These are phyloP conservation scores for Paradoxurus hermaphroditus DNA, from an alignment of 2,113 vertebrate species.

Conservation along the genomic window DNA sequence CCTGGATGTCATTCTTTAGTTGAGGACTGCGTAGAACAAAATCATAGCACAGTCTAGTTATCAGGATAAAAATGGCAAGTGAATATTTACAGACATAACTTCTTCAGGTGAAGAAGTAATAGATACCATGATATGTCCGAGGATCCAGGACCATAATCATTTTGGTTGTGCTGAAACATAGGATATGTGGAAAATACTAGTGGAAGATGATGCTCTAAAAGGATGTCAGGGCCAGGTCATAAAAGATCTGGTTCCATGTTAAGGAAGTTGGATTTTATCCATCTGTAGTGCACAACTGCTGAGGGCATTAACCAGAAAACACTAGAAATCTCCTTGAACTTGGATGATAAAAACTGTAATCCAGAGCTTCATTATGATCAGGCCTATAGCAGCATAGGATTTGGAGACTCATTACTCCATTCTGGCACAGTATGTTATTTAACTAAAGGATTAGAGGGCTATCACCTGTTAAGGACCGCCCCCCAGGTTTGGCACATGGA, in stretches of 20 bases:
- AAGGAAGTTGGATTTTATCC: neutral
- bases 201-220: neutral
- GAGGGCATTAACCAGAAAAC: neutral
- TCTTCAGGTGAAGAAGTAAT: neutral
- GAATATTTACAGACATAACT: neutral
- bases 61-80: neutral
- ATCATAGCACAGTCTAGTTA: neutral
- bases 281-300: neutral
- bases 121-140: neutral
- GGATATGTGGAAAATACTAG: neutral
- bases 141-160: neutral
- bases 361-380: neutral
- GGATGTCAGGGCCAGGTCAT: neutral
- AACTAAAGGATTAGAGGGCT: neutral
- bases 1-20: neutral
- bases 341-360: neutral
- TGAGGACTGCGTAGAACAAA: neutral
- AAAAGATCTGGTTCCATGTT: neutral
- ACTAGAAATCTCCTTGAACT: neutral
- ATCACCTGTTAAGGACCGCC: neutral
- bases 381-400: neutral
- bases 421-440: neutral
- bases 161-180: neutral
- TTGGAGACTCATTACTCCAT: neutral
- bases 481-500: neutral